Evolutionary conservation across 2,888 invertebrate genomes (phyloP).

Genomic region (Drosophila quinaria): DNA sequence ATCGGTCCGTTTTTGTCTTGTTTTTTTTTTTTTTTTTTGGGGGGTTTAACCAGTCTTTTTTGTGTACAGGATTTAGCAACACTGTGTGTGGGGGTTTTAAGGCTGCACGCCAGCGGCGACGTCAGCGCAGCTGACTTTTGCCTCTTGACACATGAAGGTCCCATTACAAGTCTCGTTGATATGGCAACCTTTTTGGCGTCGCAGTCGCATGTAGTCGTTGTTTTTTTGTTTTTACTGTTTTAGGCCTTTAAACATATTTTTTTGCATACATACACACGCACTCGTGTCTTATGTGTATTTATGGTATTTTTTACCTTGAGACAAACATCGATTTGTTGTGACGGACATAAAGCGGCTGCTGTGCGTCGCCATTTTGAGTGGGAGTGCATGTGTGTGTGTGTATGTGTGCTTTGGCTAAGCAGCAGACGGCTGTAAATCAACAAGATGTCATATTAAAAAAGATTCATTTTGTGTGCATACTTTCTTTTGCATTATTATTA

Average conservation of each 20-base stretch:
- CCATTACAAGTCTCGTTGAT: constrained; percentile 60
- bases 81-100: not conserved
- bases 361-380: constrained; percentile 42
- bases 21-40: not conserved
- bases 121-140: constrained; percentile 32
- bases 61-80: no score
- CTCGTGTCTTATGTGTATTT: constrained; percentile 43
- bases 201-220: constrained; percentile 32
- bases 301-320: constrained; percentile 72
- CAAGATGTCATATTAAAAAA: constrained; percentile 57
- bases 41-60: no score
- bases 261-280: constrained; percentile 45
- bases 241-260: constrained; percentile 39
- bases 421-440: constrained; percentile 70
- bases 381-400: constrained; percentile 17
- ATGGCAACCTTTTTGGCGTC: constrained; percentile 58
- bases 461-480: constrained; percentile 45
- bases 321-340: constrained; percentile 78
- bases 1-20: no score
- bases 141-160: constrained; percentile 70
- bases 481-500: constrained; percentile 30
- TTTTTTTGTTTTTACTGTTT: constrained; percentile 37
- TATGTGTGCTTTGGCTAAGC: constrained; percentile 19
- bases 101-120: constrained; percentile 39
- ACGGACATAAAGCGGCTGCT: constrained; percentile 51